These are phyloP conservation scores for Myotis findleyi DNA, from an alignment of 2,797 vertebrate genomes.

Conservation along the genomic window DNA sequence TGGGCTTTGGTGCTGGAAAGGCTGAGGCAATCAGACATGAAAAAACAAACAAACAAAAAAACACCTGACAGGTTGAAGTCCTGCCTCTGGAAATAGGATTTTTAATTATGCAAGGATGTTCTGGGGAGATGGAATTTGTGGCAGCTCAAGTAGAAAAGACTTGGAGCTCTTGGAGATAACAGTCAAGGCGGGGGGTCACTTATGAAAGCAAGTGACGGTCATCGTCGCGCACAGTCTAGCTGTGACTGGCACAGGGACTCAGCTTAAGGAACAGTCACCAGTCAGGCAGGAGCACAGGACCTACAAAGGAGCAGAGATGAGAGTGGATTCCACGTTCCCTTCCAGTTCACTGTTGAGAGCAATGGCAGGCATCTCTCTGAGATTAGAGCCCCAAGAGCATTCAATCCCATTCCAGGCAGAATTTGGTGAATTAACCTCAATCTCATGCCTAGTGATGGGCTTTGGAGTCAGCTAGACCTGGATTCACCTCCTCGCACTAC, in stretches of 20 bases:
- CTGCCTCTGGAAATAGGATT: not conserved
- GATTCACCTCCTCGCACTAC: not conserved
- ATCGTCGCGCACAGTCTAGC: not conserved
- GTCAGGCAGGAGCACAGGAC: not conserved
- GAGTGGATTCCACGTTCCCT: not conserved
- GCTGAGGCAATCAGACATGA: not conserved
- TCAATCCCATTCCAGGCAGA: not conserved
- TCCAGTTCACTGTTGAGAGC: not conserved
- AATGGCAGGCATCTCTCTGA: not conserved
- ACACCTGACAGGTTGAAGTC: not conserved
- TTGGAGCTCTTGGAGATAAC: not conserved
- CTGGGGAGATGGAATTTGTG: not conserved
- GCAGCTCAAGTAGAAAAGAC: not conserved
- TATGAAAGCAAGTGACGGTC: not conserved
- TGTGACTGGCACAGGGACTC: not conserved
- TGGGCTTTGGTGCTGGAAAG: not conserved
- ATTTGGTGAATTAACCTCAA: not conserved
- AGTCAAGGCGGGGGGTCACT: not conserved
- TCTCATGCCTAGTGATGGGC: not conserved
- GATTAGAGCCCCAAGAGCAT: not conserved
- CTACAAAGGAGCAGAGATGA: not conserved
- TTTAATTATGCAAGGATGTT: not conserved
- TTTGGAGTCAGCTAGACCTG: not conserved
- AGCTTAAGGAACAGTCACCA: not conserved
- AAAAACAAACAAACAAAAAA: not conserved